Base-by-base conservation (phyloP, 2,888 invertebrate species). In the Stenchaetothrips biformis region DNA sequence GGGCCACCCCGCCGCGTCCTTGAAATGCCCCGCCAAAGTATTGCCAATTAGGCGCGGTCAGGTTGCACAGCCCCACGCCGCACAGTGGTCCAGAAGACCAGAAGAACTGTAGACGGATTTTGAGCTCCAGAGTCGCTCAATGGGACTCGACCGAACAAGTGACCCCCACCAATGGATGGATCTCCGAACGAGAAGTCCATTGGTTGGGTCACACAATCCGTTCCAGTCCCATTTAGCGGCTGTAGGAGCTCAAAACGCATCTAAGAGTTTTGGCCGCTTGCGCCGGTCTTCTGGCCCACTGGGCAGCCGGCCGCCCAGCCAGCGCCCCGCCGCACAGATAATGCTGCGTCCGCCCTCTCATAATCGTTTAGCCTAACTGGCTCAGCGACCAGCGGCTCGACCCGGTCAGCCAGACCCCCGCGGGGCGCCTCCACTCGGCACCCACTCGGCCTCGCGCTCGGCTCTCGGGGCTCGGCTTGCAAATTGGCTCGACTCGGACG, bases 361-460 rank as follows among this genome's bases (percentile, higher is more conserved):
- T 74, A 74, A 74, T 25, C 67, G 67, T 74, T 74, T 25, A 21
- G 25, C 67, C 7, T 74, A 74, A 74, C 67, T 74, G 67, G 67
- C 67, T 74, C 67, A 74, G 67, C 67, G 67, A 74, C 67, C 25
- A 74, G 59, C 59, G n/a, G n/a, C n/a, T n/a, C n/a, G n/a, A n/a
- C n/a, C n/a, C 16, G 59, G 59, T 16, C 21, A 37, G 37, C 37
- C 37, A 37, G 37, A 37, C 62, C 62, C 62, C 62, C 62, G 16
- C 62, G 18, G 62, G 7, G n/a, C 7, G 21, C 6, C 67, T 21
- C 67, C 21, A 21, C 11, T 21, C 25, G 7, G 25, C 67, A 7
- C 67, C 11, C 21, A 74, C 67, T 21, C 11, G 67, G 11, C 25
- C 25, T 74, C 18, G 59, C n/a, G 59, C 59, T 59, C 59, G 59